These are phyloP conservation scores for Diadophis punctatus DNA, from an alignment of 2,113 vertebrate species.

Conservation along the genomic window DNA sequence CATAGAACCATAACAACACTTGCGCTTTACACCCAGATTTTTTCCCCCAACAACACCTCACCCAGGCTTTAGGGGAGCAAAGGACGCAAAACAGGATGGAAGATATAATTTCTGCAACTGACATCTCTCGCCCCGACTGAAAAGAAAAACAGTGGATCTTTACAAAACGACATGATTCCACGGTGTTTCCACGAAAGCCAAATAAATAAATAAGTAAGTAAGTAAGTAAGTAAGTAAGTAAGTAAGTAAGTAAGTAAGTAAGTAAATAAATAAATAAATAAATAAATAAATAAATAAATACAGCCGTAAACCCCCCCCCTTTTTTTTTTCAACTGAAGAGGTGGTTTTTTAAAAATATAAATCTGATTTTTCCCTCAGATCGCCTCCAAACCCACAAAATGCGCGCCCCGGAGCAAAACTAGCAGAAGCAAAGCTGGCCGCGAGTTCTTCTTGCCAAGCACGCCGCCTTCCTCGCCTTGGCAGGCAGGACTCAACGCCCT, in stretches of 20 bases:
- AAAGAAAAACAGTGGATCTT: not conserved
- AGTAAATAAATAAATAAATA: too few species aligned
- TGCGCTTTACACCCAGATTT: not conserved
- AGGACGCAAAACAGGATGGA: not conserved
- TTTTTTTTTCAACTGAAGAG: rapidly evolving
- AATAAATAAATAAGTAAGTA: too few species aligned
- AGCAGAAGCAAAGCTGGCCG: not conserved
- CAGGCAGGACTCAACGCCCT: not conserved
- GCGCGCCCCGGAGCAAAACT: not conserved
- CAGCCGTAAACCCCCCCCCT: too few species aligned
- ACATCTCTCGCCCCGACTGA: not conserved
- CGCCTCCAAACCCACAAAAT: not conserved
- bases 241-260: too few species aligned
- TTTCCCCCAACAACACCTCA: not conserved
- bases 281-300: not conserved
- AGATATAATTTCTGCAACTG: not conserved
- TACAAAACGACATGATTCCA: not conserved
- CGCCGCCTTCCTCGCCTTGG: rapidly evolving
- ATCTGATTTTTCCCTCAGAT: not conserved
- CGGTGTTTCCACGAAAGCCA: not conserved
- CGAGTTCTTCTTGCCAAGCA: rapidly evolving
- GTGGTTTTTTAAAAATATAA: not conserved
- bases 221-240: too few species aligned
- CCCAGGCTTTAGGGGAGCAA: not conserved
- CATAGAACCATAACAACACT: not conserved